These are phyloP conservation scores for Aphaenogaster rudis DNA, from an alignment of 1,140 invertebrate genomes.

Conservation along the genomic window DNA sequence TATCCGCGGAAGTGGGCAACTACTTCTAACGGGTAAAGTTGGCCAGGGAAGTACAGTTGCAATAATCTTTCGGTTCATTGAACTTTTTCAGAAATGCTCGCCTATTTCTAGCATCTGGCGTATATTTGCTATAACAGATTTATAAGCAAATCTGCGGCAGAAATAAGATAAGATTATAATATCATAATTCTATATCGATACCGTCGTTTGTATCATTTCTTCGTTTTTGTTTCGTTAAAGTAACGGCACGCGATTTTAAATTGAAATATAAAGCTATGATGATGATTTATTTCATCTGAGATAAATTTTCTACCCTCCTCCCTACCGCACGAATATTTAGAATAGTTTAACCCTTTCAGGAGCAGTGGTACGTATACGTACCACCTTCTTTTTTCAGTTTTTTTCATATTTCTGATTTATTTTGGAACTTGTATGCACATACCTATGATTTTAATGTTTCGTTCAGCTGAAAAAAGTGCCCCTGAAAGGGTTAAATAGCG, in stretches of 20 bases:
- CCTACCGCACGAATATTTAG: neutral
- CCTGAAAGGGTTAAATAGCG: neutral
- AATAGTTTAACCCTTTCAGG: neutral
- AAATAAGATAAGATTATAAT: neutral
- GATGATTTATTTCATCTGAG: neutral
- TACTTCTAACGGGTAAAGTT: neutral
- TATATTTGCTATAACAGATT: neutral
- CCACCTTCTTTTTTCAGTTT: too few relatives aligned
- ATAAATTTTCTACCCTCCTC: neutral
- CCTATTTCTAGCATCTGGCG: neutral
- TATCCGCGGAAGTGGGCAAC: conserved; percentile 32
- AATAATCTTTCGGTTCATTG: neutral
- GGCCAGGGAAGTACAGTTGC: conserved; percentile 10
- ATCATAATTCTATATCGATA: neutral
- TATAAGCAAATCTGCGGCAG: neutral
- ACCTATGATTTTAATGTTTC: too few relatives aligned
- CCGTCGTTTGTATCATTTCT: neutral
- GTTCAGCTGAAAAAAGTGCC: too few relatives aligned
- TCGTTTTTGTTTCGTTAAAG: neutral
- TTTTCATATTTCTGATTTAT: too few relatives aligned
- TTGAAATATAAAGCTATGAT: neutral
- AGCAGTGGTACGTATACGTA: too few relatives aligned
- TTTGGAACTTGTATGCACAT: too few relatives aligned
- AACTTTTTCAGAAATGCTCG: conserved; percentile 7
- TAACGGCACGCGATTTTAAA: neutral